Conservation (phyloP, 2,797 vertebrate species). For the Meda fulgida region DNA sequence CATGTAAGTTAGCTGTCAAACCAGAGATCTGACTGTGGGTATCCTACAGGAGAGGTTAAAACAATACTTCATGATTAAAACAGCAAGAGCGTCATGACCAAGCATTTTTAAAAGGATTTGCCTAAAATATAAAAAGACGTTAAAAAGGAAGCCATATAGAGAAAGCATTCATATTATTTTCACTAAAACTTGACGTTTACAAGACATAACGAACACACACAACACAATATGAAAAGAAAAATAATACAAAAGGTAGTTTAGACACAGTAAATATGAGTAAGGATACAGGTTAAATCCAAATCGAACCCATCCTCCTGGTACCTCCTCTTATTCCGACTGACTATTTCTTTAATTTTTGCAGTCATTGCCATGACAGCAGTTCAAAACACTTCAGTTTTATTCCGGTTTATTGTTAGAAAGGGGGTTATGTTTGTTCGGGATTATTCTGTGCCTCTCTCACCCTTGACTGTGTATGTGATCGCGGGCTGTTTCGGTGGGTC, state of each 20-base stretch:
- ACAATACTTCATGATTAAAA: not conserved
- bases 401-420: constrained; percentile 12
- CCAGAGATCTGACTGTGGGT: not conserved
- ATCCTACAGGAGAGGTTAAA: not conserved
- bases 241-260: not conserved
- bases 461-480: constrained; percentile 47
- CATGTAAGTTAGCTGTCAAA: constrained; percentile 12
- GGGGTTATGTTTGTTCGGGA: constrained; percentile 25
- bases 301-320: constrained; percentile 99
- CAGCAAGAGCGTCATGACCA: not conserved
- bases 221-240: not conserved
- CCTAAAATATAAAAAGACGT: not conserved
- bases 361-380: constrained; percentile 85
- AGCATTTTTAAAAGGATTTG: constrained; percentile 11
- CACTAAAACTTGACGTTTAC: not conserved
- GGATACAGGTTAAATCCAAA: constrained; percentile 99
- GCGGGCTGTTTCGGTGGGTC: constrained; percentile 55
- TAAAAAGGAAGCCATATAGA: not conserved
- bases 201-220: not conserved
- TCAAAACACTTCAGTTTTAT: constrained; percentile 32
- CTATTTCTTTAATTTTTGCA: constrained; percentile 99
- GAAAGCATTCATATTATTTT: not conserved
- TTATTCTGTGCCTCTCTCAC: constrained; percentile 57
- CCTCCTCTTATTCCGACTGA: constrained; percentile 99
- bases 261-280: constrained; percentile 51